Evolutionary conservation across 2,888 invertebrate genomes (phyloP), one percentile per base, ranked within the genome.

Genomic region (Coenonympha glycerion): DNA sequence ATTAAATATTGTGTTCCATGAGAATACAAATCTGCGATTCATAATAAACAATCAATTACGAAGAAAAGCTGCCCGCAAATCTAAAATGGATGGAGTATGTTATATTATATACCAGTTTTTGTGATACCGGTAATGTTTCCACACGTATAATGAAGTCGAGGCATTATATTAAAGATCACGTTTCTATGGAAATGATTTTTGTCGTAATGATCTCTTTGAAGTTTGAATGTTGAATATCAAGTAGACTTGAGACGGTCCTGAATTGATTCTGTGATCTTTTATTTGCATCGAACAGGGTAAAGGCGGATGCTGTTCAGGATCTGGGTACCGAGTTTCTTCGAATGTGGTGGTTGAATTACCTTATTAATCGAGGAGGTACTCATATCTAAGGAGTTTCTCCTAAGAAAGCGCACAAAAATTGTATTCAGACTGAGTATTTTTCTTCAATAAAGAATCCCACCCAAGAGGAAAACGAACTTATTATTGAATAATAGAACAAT

Each of bases 201-300:
- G 52, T 64, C 63, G 60, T 79, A 77, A 79, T 74, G 76, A 79
- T 73, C 68, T 69, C 79, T 79, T 77, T 76, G 74, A 76, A 71
- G 72, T 64, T 71, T 65, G 66, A 68, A 61, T 59, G 68, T 64
- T 69, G 79, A 79, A 79, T 79, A 65, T 71, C 65, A 76, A 79
- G 62, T 66, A 71, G 69, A 60, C 55, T 55, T 61, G 58, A 65
- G 68, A 62, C 60, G 62, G 73, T 69, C 63, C 60, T 53, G 66
- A 71, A 76, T 78, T 68, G 75, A 79, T 72, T 73, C 62, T 56
- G 54, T 55, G 59, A 71, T 68, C 66, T 75, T 78, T 68, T 76
- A 78, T 82, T 81, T 77, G 73, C 79, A 80, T 81, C 69, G 62
- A 66, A 79, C 74, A 75, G 63, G 61, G 61, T 64, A 77, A 72